A percentile compares a stretch with the other conserved stretches of the same genome.
Conservation (phyloP, 2,888 invertebrate genomes). For the Petrolisthes cinctipes region DNA sequence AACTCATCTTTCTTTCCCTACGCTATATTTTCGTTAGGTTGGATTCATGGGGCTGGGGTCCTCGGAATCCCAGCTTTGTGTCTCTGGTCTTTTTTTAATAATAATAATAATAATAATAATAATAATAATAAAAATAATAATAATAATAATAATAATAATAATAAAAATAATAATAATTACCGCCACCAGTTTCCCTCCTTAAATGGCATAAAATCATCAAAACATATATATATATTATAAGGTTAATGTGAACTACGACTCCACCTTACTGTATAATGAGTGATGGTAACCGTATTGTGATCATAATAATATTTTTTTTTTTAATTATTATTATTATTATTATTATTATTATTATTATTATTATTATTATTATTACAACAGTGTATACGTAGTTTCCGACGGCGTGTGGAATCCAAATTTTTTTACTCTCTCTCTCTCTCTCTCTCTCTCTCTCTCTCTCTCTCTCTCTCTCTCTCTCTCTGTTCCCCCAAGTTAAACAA, state of each 20-base stretch:
- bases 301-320: slow-evolving; percentile 3
- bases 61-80: too few relatives aligned
- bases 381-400: too few relatives aligned
- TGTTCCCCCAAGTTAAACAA: slow-evolving; percentile 42
- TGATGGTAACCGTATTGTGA: background rate
- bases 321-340: background rate
- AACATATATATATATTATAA: background rate
- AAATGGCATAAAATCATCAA: background rate
- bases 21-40: too few relatives aligned
- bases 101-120: background rate
- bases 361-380: background rate
- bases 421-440: background rate
- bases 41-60: too few relatives aligned
- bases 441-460: background rate
- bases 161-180: background rate
- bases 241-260: background rate
- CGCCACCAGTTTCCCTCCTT: background rate
- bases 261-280: too few relatives aligned
- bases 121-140: background rate
- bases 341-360: background rate
- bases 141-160: slow-evolving; percentile 2
- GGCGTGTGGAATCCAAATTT: background rate
- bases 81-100: background rate
- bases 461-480: slow-evolving; percentile 4
- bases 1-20: background rate